Conservation (phyloP, 2,888 invertebrate species). For the Hybos culiciformis region DNA sequence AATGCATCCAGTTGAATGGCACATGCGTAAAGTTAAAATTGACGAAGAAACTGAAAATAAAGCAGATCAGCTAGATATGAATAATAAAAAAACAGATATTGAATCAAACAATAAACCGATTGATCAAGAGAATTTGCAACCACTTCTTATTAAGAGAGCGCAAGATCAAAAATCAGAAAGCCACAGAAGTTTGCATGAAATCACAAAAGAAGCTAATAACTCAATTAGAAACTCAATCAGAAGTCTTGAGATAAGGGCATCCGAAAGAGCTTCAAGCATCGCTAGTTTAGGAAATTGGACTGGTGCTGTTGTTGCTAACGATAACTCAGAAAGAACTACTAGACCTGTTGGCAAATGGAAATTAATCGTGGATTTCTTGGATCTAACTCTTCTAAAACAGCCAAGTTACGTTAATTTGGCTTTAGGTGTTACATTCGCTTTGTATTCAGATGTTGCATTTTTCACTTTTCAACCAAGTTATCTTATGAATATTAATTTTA, state of each 20-base stretch:
- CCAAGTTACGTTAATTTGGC: slow-evolving; percentile 53
- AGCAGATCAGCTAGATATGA: slow-evolving; percentile 6
- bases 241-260: no score
- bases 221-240: no score
- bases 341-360: slow-evolving; percentile 28
- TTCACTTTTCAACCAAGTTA: slow-evolving; percentile 47
- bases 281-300: slow-evolving; percentile 35
- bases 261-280: slow-evolving; percentile 28
- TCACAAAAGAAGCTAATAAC: no score
- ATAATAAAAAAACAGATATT: slow-evolving; percentile 1
- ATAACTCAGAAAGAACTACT: slow-evolving; percentile 26
- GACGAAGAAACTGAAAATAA: no score
- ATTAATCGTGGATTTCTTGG: slow-evolving; percentile 44
- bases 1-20: slow-evolving; percentile 64
- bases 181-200: slow-evolving; percentile 1
- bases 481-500: slow-evolving; percentile 1
- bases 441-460: slow-evolving; percentile 57
- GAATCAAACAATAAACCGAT: not conserved
- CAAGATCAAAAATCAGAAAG: slow-evolving; percentile 12
- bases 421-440: slow-evolving; percentile 51
- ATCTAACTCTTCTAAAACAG: slow-evolving; percentile 48
- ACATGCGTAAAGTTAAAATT: slow-evolving; percentile 41
- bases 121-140: slow-evolving; percentile 11
- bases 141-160: slow-evolving; percentile 13
- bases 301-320: slow-evolving; percentile 27